phyloP scores from a whole-genome alignment of 92 coral and sea anemone genomes.

The Porites rus region DNA sequence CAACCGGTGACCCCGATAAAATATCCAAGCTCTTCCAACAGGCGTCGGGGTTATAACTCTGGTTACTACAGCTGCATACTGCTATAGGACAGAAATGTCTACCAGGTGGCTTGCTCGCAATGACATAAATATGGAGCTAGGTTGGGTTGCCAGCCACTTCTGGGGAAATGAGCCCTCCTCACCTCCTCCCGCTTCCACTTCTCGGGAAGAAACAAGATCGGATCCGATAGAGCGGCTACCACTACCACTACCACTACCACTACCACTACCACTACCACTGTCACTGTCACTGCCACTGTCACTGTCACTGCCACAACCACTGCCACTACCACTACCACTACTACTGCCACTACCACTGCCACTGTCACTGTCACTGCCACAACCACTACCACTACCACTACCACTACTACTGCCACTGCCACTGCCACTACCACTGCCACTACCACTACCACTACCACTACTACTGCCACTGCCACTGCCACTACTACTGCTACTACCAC shows the following conservation, averaged over 20 bases:
- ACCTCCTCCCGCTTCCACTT: neutral
- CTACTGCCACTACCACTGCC: neutral
- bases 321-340: neutral
- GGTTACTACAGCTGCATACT: no score
- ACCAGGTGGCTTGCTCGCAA: no score
- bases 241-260: neutral
- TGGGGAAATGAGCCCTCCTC: neutral
- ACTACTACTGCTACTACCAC: neutral
- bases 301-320: neutral
- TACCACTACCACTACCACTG: neutral
- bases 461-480: neutral
- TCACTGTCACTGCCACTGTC: neutral
- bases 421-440: neutral
- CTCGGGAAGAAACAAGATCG: neutral
- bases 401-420: neutral
- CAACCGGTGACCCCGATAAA: no score
- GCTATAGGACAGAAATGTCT: no score
- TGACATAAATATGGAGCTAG: no score
- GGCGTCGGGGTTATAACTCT: no score
- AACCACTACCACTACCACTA: neutral
- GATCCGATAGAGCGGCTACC: neutral
- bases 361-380: slow-evolving; percentile 2
- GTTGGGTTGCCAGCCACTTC: neutral
- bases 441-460: neutral
- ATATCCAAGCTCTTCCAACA: no score